Evolutionary conservation across 2,888 invertebrate species (phyloP).

Genomic region (Nemotelus nigrinus): DNA sequence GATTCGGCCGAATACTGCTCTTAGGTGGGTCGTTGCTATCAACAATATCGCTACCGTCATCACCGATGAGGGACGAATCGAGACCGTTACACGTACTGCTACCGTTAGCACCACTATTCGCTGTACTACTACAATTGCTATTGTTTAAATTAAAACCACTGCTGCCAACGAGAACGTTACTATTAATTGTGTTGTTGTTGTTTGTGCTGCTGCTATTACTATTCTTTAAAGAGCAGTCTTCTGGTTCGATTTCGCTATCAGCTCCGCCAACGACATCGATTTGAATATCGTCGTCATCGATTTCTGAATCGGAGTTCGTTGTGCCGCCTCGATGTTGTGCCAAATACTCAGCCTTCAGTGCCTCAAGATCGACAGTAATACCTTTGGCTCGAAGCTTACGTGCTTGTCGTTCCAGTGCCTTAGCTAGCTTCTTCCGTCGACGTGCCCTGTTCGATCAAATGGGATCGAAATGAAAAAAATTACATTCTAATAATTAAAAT

Average conservation of each 20-base stretch:
- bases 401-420: constrained; percentile 91
- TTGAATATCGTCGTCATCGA: constrained; percentile 76
- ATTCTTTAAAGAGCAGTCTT: constrained; percentile 67
- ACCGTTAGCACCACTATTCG: constrained; percentile 63
- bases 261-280: constrained; percentile 87
- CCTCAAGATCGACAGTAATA: constrained; percentile 87
- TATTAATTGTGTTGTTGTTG: neutral
- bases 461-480: constrained; percentile 46
- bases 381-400: constrained; percentile 91
- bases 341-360: constrained; percentile 85
- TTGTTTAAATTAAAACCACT: constrained; percentile 56
- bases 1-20: constrained; percentile 74
- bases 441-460: constrained; percentile 71
- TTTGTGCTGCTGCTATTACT: constrained; percentile 55
- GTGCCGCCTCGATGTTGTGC: constrained; percentile 75
- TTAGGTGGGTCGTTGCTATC: constrained; percentile 71
- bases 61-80: constrained; percentile 66
- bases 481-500: constrained; percentile 40
- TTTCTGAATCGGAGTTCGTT: constrained; percentile 71
- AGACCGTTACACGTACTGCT: constrained; percentile 57
- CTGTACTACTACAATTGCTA: constrained; percentile 57
- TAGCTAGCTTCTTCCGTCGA: constrained; percentile 89
- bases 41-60: constrained; percentile 57
- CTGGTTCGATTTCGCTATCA: constrained; percentile 77
- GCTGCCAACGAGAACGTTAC: constrained; percentile 67